Evolutionary conservation across 2,888 invertebrate genomes (phyloP), one percentile per base, ranked within the genome.

Genomic region (Auanema sp.): DNA sequence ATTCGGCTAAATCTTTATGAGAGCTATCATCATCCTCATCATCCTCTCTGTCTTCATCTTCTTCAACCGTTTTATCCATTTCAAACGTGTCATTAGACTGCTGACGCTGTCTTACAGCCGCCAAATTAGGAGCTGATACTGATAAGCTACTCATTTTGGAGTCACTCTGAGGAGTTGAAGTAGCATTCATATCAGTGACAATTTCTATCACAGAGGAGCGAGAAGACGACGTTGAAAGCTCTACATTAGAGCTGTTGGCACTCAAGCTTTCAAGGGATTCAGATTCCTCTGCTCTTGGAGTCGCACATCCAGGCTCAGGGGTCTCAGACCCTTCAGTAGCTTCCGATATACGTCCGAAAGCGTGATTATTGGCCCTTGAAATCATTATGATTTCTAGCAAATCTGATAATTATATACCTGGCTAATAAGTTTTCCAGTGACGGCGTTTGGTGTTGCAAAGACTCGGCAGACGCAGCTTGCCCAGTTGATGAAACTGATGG

Each of bases 391-490:
- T 10, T 18, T 18, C 5, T n/a, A 8, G 52, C 5, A 21, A 4
- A 18, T 41, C 8, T 10, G 5, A n/a, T 42, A 12, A 16, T 10
- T 14, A 23, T 52, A 58, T 25, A 63, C 57, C 77, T 72, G 1
- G 78, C 79, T 14, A 83, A 69, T 10, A 83, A 72, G 58, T 83
- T 83, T 69, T 83, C 83, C 12, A 83, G 71, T 1, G 80, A 80
- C 14, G 81, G 77, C 21, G 83, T 81, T 54, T 80, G 83, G 58
- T 81, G 79, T 60, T 80, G 81, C n/a, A 87, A 83, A 62, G 85
- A 86, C 66, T 86, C 86, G 21, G 86, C 86, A 6, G 85, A 85
- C 0, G 86, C 84, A 12, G 86, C 86, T 73, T 86, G 86, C 64
- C 86, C 85, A 16, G 86, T 86, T 57, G 84, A 84, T 12, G 86